Evolutionary conservation across 37 sponge, comb jelly and placozoan genomes (phyloP), one percentile per base, ranked within the genome.

Genomic region (Tethya wilhelma): DNA sequence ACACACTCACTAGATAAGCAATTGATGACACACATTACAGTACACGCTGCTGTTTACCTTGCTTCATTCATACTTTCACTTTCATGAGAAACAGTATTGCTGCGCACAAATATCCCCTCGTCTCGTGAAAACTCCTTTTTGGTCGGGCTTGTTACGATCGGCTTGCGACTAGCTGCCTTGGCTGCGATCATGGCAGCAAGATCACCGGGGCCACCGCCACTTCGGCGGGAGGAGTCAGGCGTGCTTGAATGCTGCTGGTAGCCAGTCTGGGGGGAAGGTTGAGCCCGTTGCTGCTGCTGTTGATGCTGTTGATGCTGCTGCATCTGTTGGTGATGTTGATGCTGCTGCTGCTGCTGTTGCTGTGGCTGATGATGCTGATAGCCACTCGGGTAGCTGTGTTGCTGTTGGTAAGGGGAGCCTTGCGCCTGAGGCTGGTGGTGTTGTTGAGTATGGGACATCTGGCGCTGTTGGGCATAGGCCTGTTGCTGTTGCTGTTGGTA

Each of bases 101-200:
- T 74, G 44, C 81, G 64, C 3, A 45, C 55, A 4, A 78, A 56
- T 20, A 20, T 28, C 1, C 19, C 69, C 19, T 73, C 67, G 7
- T 41, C 57, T 22, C n/a, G n/a, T n/a, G 28, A 38, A 44, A 75
- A 64, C 12, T 82, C 83, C 71, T 88, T 88, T 65, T 44, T 75
- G 4, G 89, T 88, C 29, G 89, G 89, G 11, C 78, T 77, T 8
- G 78, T 58, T 17, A 53, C 36, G 73, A 82, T 89, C 1, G 84
- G 89, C 32, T 83, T 89, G 1, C 89, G 78, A 56, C 60, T 84
- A 38, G 93, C 89, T 39, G 80, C 85, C 75, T 78, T 83, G 43
- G 80, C 79, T 28, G 88, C 89, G 30, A 92, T 87, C 78, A 79
- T 73, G 0, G 88, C 62, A 12, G 93, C 93, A 7, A 92, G 34